Conservation (phyloP, 2,113 vertebrate genomes). For the Bos indicus region DNA sequence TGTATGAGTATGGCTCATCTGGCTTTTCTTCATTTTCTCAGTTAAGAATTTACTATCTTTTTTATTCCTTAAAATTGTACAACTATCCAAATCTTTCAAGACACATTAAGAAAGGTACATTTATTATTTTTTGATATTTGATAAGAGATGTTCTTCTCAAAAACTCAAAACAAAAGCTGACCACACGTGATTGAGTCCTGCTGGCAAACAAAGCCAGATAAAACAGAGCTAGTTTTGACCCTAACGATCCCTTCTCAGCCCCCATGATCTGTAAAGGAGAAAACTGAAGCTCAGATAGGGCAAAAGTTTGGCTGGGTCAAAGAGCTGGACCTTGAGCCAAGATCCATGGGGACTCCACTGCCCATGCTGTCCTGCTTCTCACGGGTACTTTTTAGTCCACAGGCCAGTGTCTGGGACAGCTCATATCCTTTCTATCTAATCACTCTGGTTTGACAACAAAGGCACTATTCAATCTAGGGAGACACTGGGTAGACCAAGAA, state of each 20-base stretch:
- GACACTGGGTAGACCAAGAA: neutral
- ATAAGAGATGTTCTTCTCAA: neutral
- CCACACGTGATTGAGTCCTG: neutral
- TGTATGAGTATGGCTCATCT: neutral
- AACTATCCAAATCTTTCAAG: slow-evolving; percentile 23
- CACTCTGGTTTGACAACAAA: neutral
- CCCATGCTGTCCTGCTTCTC: neutral
- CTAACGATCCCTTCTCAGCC: neutral
- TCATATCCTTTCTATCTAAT: neutral
- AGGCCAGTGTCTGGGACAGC: neutral
- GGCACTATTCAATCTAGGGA: neutral
- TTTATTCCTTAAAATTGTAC: neutral
- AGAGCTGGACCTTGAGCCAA: neutral
- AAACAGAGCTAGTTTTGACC: neutral
- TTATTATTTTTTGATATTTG: neutral
- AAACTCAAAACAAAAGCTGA: neutral
- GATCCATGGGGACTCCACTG: neutral
- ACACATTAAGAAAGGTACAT: neutral
- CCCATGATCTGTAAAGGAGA: neutral
- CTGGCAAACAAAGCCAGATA: neutral
- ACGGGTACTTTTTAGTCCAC: neutral
- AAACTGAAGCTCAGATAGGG: neutral
- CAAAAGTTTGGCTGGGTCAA: neutral
- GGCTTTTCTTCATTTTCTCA: neutral
- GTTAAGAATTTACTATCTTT: neutral